Conservation (phyloP, 2,888 invertebrate species). For the Criorhina ranunculi region DNA sequence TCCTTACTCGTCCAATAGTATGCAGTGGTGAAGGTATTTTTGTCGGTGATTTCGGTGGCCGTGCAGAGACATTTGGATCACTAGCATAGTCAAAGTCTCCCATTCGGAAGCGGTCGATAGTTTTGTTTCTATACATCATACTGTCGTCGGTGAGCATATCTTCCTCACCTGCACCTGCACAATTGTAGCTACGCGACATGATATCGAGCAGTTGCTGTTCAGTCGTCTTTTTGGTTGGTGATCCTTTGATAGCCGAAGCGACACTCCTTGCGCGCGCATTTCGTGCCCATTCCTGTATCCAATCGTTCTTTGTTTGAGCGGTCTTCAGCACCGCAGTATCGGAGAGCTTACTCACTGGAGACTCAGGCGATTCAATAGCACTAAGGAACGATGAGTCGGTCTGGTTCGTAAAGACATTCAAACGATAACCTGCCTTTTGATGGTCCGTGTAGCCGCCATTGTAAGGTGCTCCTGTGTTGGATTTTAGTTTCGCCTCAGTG, state of each 20-base stretch:
- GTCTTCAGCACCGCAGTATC: constrained; percentile 82
- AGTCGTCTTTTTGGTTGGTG: constrained; percentile 59
- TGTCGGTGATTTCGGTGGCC: constrained; percentile 86
- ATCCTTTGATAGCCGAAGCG: constrained; percentile 78
- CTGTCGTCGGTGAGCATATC: constrained; percentile 83
- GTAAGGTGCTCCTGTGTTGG: constrained; percentile 79
- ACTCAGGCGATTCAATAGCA: constrained; percentile 59
- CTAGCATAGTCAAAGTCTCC: constrained; percentile 84
- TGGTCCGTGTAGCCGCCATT: constrained; percentile 82
- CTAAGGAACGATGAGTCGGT: constrained; percentile 78
- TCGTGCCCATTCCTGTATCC: constrained; percentile 89
- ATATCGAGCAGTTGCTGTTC: constrained; percentile 76
- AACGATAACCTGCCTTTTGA: constrained; percentile 84
- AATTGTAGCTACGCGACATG: constrained; percentile 84
- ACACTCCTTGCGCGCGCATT: constrained; percentile 85
- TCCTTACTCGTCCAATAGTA: constrained; percentile 85
- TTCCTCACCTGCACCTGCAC: constrained; percentile 77
- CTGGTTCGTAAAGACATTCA: constrained; percentile 83
- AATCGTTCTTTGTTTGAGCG: constrained; percentile 84
- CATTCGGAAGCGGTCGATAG: constrained; percentile 82
- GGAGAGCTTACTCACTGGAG: constrained; percentile 77
- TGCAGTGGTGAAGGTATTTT: constrained; percentile 93
- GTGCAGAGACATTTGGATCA: constrained; percentile 80
- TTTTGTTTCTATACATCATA: constrained; percentile 79
- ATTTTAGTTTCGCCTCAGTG: constrained; percentile 82